Conservation (phyloP, 2,888 invertebrate genomes). For the Brachylomia viminalis region DNA sequence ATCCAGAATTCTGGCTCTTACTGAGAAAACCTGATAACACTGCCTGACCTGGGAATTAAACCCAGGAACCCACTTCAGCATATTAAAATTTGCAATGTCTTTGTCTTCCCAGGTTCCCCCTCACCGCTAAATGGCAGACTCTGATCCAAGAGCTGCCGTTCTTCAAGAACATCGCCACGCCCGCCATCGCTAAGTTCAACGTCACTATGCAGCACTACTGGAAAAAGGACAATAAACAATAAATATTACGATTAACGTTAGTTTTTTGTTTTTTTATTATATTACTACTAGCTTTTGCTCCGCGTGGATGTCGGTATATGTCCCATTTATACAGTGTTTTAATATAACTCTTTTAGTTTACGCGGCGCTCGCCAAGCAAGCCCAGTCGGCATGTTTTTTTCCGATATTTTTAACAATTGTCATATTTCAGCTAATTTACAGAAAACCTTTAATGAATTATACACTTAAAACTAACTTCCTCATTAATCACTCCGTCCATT, state of each 20-base stretch:
- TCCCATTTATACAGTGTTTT: no score
- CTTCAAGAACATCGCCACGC: slow-evolving; percentile 38
- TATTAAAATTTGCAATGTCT: background rate
- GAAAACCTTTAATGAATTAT: no score
- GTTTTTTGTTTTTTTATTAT: background rate
- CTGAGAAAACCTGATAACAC: background rate
- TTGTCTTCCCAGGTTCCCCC: slow-evolving; percentile 37
- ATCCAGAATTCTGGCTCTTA: background rate
- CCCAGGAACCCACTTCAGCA: background rate
- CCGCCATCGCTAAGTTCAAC: slow-evolving; percentile 41
- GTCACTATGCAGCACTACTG: slow-evolving; percentile 38
- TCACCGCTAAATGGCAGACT: slow-evolving; percentile 40
- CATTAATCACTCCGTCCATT: no score
- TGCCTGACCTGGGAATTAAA: background rate
- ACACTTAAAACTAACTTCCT: no score
- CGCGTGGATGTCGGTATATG: no score
- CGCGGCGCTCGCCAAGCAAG: no score
- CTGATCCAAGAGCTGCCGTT: slow-evolving; percentile 27
- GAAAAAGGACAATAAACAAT: slow-evolving; percentile 40
- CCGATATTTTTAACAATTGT: no score
- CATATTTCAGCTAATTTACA: no score
- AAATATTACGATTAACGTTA: slow-evolving; percentile 15
- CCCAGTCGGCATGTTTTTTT: no score
- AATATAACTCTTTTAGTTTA: no score
- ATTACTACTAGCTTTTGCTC: no score